phyloP scores from a whole-genome alignment of 2,113 vertebrate species.

The Isurus oxyrinchus region DNA sequence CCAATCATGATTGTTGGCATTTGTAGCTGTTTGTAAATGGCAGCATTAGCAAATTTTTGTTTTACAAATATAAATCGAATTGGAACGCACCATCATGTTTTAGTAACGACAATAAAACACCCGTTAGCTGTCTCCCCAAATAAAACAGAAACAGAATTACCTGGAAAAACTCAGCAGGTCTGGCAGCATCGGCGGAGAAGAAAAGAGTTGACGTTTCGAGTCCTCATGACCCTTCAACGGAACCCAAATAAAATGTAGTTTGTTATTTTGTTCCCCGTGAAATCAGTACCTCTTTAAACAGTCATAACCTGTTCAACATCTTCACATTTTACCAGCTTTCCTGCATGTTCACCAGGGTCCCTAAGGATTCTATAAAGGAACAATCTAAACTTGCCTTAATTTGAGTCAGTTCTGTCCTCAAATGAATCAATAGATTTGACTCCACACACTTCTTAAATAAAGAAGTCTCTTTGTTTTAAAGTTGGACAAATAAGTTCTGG shows the following conservation, averaged over 20 bases:
- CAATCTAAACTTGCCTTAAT: too few species aligned
- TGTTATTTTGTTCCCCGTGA: neutral
- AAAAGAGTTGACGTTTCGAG: too few species aligned
- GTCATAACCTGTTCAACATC: neutral
- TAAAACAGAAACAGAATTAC: too few species aligned
- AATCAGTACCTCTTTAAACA: neutral
- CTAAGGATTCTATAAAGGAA: too few species aligned
- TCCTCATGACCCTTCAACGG: too few species aligned
- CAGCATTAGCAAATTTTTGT: neutral
- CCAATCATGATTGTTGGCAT: neutral
- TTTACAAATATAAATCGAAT: neutral
- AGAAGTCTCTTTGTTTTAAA: neutral
- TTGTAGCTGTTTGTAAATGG: neutral
- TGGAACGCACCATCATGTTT: neutral
- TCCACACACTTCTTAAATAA: neutral
- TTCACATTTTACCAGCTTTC: too few species aligned
- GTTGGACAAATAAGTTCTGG: neutral
- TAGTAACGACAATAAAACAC: too few species aligned
- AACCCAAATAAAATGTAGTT: neutral
- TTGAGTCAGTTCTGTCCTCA: too few species aligned
- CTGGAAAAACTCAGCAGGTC: too few species aligned
- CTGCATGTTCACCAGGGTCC: too few species aligned
- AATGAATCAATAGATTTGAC: too few species aligned
- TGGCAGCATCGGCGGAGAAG: too few species aligned
- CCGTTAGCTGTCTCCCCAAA: neutral